Evolutionary conservation across 35 echinoderm and acorn worm species (phyloP).

Genomic region (Patiria miniata): DNA sequence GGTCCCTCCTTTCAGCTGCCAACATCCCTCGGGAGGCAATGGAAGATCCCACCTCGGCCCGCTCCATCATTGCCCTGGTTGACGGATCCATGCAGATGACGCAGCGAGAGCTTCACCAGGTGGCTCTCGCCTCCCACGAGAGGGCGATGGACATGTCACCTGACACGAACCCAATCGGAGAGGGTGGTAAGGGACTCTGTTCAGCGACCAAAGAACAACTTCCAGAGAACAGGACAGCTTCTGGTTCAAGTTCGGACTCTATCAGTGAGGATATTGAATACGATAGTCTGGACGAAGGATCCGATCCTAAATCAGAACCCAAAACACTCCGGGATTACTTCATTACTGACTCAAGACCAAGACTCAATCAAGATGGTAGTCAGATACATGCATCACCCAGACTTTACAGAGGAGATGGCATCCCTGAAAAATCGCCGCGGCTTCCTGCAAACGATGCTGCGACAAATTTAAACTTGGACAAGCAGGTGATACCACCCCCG

Average conservation of each 20-base stretch:
- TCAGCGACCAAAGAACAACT: not conserved
- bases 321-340: not conserved
- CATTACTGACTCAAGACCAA: not conserved
- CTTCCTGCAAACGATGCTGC: not conserved
- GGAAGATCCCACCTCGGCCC: constrained; percentile 57
- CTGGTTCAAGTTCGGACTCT: not conserved
- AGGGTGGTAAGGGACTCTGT: too few species aligned
- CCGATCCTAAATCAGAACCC: not conserved
- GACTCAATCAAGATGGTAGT: not conserved
- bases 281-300: constrained; percentile 18
- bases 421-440: not conserved
- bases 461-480: too few species aligned
- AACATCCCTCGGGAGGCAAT: constrained; percentile 59
- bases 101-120: constrained; percentile 35
- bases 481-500: not conserved
- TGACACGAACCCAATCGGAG: not conserved
- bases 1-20: constrained; percentile 37
- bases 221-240: not conserved
- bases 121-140: constrained; percentile 24
- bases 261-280: constrained; percentile 17
- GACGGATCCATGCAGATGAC: constrained; percentile 51
- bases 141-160: not conserved
- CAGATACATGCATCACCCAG: not conserved
- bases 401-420: not conserved
- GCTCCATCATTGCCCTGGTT: constrained; percentile 55